These are phyloP conservation scores for Tachysurus fulvidraco DNA, from an alignment of 2,113 vertebrate species.

Conservation along the genomic window DNA sequence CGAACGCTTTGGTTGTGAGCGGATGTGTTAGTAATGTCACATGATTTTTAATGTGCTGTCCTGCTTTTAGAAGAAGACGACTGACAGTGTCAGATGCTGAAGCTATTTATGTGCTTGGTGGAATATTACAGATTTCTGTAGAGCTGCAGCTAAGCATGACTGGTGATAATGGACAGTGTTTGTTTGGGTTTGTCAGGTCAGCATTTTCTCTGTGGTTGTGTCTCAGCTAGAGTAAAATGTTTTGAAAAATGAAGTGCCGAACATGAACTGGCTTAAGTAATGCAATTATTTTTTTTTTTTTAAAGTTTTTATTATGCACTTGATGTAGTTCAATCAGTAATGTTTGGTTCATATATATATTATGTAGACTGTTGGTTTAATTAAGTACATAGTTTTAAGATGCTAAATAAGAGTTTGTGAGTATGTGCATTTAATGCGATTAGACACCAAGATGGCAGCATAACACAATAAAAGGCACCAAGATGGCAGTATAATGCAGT, in stretches of 20 bases:
- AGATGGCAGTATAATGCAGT: background rate
- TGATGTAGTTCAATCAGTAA: background rate
- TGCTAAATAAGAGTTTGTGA: background rate
- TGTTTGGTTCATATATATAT: too few species aligned
- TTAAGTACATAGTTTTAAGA: background rate
- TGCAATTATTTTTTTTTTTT: too few species aligned
- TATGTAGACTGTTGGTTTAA: background rate
- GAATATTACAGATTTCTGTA: background rate
- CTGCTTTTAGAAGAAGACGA: conserved; percentile 1
- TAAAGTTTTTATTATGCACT: background rate
- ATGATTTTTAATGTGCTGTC: conserved; percentile 1
- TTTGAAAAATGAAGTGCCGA: too few species aligned
- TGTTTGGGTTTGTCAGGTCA: background rate
- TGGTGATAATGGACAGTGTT: background rate
- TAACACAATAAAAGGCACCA: background rate
- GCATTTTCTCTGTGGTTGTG: background rate
- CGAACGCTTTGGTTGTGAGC: background rate
- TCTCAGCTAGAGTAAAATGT: background rate
- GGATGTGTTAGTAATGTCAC: background rate
- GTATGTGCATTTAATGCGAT: conserved; percentile 9
- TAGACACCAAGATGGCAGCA: conserved; percentile 15
- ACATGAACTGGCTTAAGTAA: background rate
- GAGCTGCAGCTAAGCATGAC: background rate
- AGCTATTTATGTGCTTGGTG: background rate
- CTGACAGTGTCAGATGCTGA: conserved; percentile 29